Evolutionary conservation across 2,888 invertebrate genomes (phyloP).

Genomic region (Icerya purchasi): DNA sequence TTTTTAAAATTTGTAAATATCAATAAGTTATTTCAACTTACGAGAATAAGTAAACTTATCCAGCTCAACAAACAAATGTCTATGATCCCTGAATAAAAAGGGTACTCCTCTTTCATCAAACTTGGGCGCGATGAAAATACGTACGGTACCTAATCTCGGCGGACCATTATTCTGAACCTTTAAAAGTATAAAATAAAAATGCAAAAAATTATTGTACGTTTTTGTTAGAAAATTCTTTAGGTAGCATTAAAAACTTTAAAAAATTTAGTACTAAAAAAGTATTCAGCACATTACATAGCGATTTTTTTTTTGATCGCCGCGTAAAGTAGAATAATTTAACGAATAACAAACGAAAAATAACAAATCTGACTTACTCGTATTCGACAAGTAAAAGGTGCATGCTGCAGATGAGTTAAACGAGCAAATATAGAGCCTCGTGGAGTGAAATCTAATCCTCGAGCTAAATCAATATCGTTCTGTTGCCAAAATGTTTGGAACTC

Average conservation of each 20-base stretch:
- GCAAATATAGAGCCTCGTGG: constrained; percentile 52
- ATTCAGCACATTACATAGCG: no score
- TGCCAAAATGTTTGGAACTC: constrained; percentile 51
- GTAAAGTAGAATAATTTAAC: no score
- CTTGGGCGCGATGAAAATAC: constrained; percentile 46
- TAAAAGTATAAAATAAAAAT: constrained; percentile 51
- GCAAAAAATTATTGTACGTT: no score
- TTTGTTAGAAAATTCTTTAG: no score
- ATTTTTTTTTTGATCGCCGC: no score
- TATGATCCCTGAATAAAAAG: constrained; percentile 38
- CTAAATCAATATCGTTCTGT: constrained; percentile 51
- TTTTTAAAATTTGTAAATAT: no score
- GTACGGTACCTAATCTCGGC: constrained; percentile 36
- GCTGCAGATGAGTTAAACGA: constrained; percentile 55
- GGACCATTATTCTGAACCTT: constrained; percentile 24
- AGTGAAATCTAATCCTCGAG: constrained; percentile 59
- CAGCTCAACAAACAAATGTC: constrained; percentile 42
- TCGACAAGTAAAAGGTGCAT: constrained; percentile 42
- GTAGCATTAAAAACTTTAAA: no score
- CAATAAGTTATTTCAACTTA: constrained; percentile 24
- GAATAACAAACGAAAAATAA: not conserved
- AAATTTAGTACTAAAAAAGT: no score
- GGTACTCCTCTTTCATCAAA: constrained; percentile 38
- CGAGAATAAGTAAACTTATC: constrained; percentile 42
- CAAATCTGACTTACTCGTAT: constrained; percentile 26